Conservation (phyloP, 2,113 vertebrate species). For the Oryzias javanicus region DNA sequence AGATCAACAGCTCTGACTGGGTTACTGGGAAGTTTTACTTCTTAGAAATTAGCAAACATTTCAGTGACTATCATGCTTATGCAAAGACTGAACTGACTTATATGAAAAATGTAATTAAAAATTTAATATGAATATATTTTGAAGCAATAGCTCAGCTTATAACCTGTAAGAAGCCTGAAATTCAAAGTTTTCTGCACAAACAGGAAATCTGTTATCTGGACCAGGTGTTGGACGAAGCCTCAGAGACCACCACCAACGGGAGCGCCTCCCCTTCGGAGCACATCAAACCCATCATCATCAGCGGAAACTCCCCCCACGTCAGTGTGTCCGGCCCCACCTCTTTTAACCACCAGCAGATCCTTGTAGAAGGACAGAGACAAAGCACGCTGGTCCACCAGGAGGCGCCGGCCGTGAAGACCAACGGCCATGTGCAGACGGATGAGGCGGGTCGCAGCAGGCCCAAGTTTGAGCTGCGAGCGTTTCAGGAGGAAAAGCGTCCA, state of each 20-base stretch:
- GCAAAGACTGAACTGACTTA: too few relatives aligned
- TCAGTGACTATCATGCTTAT: too few relatives aligned
- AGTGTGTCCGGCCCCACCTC: conserved; percentile 54
- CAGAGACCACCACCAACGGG: conserved; percentile 85
- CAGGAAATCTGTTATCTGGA: conserved; percentile 94
- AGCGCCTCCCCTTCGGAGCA: conserved; percentile 76
- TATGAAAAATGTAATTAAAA: too few relatives aligned
- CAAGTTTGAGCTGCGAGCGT: conserved; percentile 92
- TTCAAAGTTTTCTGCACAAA: conserved; percentile 8
- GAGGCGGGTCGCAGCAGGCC: conserved; percentile 77
- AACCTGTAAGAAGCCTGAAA: not conserved
- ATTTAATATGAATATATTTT: too few relatives aligned
- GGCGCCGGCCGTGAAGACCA: conserved; percentile 58
- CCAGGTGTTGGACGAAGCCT: conserved; percentile 89
- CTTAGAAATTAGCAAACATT: too few relatives aligned
- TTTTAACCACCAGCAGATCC: conserved; percentile 50
- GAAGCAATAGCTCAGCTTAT: too few relatives aligned
- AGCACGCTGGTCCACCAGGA: conserved; percentile 64
- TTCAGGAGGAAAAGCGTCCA: conserved; percentile 93
- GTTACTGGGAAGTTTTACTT: too few relatives aligned
- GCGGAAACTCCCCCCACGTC: conserved; percentile 69
- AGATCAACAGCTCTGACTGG: too few relatives aligned
- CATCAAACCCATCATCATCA: conserved; percentile 50
- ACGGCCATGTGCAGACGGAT: conserved; percentile 46
- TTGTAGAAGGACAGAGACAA: conserved; percentile 57